Evolutionary conservation across 2,113 vertebrate genomes (phyloP).

Genomic region (Eidolon helvum): DNA sequence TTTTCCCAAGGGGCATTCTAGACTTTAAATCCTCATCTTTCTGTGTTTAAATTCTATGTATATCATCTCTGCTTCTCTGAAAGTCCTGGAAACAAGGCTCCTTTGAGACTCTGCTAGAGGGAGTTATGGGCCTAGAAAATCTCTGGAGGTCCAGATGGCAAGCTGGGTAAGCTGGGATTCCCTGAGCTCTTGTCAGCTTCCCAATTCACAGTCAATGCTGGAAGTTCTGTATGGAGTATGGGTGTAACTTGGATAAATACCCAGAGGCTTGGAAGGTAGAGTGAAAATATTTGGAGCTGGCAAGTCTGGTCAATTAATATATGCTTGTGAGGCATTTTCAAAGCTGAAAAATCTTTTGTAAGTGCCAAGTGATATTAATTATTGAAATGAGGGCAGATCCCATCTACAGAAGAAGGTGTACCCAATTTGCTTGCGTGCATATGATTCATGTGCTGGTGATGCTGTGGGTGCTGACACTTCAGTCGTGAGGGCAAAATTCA

Average conservation of each 20-base stretch:
- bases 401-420: not conserved
- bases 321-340: slow-evolving; percentile 49
- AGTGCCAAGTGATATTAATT: slow-evolving; percentile 39
- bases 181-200: not conserved
- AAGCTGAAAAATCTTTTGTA: not conserved
- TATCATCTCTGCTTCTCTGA: not conserved
- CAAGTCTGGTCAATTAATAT: slow-evolving; percentile 42
- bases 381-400: not conserved
- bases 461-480: not conserved
- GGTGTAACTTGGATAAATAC: slow-evolving; percentile 32
- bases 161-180: not conserved
- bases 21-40: not conserved
- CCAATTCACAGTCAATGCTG: not conserved
- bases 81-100: not conserved
- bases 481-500: not conserved
- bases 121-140: not conserved
- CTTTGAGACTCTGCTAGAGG: not conserved
- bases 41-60: not conserved
- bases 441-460: not conserved
- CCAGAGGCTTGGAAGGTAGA: slow-evolving; percentile 8
- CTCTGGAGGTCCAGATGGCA: not conserved
- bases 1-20: not conserved
- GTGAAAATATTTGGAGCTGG: slow-evolving; percentile 20
- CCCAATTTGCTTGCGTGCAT: not conserved
- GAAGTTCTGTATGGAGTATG: not conserved